Conservation (phyloP, 2,113 vertebrate species). For the Prunella fulvescens region DNA sequence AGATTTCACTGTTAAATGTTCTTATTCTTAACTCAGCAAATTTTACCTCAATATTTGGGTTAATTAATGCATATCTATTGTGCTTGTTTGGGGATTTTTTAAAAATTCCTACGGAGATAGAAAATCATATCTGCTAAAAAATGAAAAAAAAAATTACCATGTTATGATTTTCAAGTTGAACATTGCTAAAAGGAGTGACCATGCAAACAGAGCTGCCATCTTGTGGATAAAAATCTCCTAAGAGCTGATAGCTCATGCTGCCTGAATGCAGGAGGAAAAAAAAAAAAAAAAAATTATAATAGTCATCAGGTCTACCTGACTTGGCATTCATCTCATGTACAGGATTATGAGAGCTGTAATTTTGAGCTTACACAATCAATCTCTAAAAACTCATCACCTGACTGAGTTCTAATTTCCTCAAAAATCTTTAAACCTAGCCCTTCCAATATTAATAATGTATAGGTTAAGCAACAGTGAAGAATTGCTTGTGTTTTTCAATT, state of each 20-base stretch:
- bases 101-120: not conserved
- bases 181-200: not conserved
- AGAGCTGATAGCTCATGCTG: not conserved
- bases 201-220: constrained; percentile 57
- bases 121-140: not conserved
- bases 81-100: not conserved
- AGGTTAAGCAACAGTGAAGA: not conserved
- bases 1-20: not conserved
- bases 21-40: not conserved
- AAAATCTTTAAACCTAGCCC: constrained; percentile 11
- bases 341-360: not conserved
- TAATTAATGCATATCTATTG: not conserved
- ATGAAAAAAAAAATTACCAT: fast-evolving
- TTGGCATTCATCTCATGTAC: not conserved
- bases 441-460: constrained; percentile 36
- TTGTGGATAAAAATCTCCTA: constrained; percentile 40
- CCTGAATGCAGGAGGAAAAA: not conserved
- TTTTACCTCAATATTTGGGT: not conserved
- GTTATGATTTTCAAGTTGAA: not conserved
- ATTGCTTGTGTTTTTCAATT: constrained; percentile 43
- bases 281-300: not conserved
- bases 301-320: not conserved
- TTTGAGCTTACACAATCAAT: not conserved
- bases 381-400: not conserved
- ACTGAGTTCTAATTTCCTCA: not conserved